Percentiles rank a stretch among this genome's conserved stretches.
These are phyloP conservation scores for Uropsilus gracilis DNA, from an alignment of 2,113 vertebrate species.

Conservation along the genomic window DNA sequence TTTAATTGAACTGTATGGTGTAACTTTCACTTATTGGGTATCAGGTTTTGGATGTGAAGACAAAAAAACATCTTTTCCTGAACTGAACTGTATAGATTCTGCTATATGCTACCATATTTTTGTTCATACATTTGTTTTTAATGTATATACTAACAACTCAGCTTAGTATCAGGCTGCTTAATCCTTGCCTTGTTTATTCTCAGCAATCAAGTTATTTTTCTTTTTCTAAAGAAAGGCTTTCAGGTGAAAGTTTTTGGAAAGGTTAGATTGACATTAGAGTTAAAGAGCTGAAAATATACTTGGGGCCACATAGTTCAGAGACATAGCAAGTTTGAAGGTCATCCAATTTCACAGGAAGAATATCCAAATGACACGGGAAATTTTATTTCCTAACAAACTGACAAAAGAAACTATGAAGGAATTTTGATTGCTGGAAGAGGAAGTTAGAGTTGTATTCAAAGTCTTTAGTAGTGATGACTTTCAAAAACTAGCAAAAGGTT, in stretches of 20 bases:
- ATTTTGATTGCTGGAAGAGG: not conserved
- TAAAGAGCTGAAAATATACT: not conserved
- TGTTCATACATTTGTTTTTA: conserved; percentile 16
- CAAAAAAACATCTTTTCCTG: not conserved
- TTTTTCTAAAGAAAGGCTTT: not conserved
- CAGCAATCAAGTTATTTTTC: not conserved
- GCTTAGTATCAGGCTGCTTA: not conserved
- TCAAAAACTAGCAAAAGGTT: conserved; percentile 24
- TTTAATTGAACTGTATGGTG: not conserved
- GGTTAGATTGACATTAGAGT: not conserved
- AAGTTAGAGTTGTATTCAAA: conserved; percentile 13
- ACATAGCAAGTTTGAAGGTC: not conserved
- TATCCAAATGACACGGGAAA: not conserved
- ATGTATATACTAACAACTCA: not conserved
- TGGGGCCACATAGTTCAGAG: not conserved
- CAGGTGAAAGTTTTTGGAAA: not conserved
- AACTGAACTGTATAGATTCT: not conserved
- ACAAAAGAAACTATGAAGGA: not conserved
- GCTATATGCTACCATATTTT: not conserved
- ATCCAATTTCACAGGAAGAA: conserved; percentile 5
- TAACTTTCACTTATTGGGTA: conserved; percentile 16
- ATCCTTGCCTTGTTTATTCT: not conserved
- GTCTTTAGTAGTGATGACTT: not conserved
- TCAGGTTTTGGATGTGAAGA: not conserved
- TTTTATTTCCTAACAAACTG: not conserved